These are phyloP conservation scores for Phoenicopterus ruber DNA, from an alignment of 2,113 vertebrate species.

Conservation along the genomic window DNA sequence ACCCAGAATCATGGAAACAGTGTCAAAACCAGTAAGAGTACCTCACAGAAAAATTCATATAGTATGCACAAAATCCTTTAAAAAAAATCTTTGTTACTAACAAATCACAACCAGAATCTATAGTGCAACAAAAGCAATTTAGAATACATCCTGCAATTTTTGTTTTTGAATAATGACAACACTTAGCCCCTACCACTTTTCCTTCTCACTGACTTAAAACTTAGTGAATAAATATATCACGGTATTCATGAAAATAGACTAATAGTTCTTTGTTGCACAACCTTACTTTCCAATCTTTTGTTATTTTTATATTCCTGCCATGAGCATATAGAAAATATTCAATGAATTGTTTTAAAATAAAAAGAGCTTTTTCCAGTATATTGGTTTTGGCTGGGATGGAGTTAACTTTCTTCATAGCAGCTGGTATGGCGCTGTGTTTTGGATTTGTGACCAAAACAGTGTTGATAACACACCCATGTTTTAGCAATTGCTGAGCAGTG, in stretches of 20 bases:
- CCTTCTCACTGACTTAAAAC: background rate
- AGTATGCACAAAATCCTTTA: background rate
- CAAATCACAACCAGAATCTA: background rate
- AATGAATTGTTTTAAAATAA: background rate
- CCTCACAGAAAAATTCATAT: background rate
- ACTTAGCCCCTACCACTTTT: background rate
- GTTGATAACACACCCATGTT: no score
- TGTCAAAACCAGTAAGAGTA: background rate
- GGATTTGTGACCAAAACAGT: no score
- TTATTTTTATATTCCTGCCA: background rate
- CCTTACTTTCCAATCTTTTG: background rate
- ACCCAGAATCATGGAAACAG: background rate
- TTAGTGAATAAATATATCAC: background rate
- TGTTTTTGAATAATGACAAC: background rate
- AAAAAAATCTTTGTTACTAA: background rate
- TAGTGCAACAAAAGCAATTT: background rate
- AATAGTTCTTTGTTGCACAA: background rate
- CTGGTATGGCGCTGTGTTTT: no score
- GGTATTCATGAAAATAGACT: background rate
- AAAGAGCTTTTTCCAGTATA: background rate
- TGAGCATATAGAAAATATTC: background rate
- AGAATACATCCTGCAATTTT: background rate
- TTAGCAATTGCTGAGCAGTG: no score
- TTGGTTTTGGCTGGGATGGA: background rate
- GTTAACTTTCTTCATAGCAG: background rate